Evolutionary conservation across 2,113 vertebrate genomes (phyloP), one percentile per base, ranked within the genome.

Genomic region (Sinocyclocheilus anshuiensis): DNA sequence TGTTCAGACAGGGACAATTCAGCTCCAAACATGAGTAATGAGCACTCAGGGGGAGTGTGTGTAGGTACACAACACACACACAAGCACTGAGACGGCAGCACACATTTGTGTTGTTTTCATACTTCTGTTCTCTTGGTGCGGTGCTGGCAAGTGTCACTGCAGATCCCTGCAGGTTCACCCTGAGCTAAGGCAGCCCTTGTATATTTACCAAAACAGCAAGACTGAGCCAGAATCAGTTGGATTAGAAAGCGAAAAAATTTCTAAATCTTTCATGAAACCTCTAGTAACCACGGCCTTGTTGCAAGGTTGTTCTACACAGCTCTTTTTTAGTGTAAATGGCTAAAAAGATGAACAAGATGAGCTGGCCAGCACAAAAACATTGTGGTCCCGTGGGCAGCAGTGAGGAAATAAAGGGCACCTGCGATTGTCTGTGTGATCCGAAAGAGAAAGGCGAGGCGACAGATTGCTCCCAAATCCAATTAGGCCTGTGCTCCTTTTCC

Each of bases 21-120:
- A 72, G 84, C 84, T 88, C 81, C 85, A 88, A 90, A 88, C 89
- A 90, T 86, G 89, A 88, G 84, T 90, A 90, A 90, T 90, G 89
- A 90, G 87, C 69, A 90, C 89, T 90, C 89, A 67, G 55, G 89
- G 87, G 89, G 77, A 75, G 81, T 72, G 67, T 88, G 87, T 88
- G 87, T 84, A 82, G 33, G 77, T 77, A 82, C 67, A 88, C 81
- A 89, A 59, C 71, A 63, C 84, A 67, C 69, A 79, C 83, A 76
- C 87, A 63, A 20, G n/a, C 15, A 8, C 67, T 36, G 36, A 61
- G 29, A 76, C 0, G 59, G 71, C 50, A 81, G 48, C 65, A 83
- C 57, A 84, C 20, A 61, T 65, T 3, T 6, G 55, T 36, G 85
- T 83, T 86, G 85, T 87, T 87, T 87, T 83, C 48, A 53, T 65